Conservation (phyloP, 2,888 invertebrate genomes). For the Oasisia sp. region DNA sequence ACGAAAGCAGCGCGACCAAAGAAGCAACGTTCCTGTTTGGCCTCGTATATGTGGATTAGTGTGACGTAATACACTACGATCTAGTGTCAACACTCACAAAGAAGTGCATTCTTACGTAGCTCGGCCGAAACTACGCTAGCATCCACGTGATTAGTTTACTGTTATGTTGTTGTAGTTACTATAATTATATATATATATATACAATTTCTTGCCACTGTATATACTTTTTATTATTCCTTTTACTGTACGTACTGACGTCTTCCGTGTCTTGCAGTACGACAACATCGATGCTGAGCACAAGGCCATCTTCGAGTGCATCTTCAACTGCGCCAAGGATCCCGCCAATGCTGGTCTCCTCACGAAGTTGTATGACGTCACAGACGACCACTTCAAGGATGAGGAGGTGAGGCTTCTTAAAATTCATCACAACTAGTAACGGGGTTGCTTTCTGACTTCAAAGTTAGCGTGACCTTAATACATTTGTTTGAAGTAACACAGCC, state of each 20-base stretch:
- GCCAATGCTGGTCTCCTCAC: not conserved
- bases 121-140: no score
- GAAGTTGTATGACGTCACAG: not conserved
- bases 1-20: no score
- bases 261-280: not conserved
- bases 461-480: no score
- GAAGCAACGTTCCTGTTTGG: no score
- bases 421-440: no score
- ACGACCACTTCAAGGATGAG: not conserved
- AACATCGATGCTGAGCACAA: not conserved
- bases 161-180: not conserved
- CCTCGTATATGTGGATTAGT: no score
- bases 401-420: not conserved
- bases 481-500: no score
- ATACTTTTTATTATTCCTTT: not conserved
- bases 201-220: not conserved
- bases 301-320: slow-evolving; percentile 3
- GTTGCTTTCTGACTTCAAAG: no score
- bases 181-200: not conserved
- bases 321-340: slow-evolving; percentile 2
- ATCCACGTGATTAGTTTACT: no score
- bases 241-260: not conserved
- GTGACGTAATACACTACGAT: no score
- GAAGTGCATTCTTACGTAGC: no score
- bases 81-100: no score